These are phyloP conservation scores for Serranus cabrilla DNA, from an alignment of 2,797 vertebrate genomes.

Conservation along the genomic window DNA sequence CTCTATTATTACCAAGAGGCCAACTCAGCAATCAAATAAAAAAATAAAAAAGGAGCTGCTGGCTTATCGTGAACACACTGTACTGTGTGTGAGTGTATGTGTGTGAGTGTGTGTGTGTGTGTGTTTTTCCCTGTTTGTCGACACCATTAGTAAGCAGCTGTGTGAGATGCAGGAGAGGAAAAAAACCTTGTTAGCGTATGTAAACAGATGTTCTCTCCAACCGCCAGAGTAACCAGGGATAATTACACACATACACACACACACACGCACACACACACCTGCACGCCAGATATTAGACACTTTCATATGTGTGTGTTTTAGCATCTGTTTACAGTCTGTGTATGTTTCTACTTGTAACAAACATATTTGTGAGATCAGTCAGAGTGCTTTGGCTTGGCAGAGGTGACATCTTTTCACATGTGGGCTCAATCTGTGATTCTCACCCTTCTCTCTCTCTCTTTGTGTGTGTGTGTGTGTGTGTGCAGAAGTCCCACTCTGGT, in stretches of 20 bases:
- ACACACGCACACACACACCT: constrained; percentile 63
- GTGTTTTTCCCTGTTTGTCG: constrained; percentile 77
- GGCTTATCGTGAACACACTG: constrained; percentile 38
- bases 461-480: constrained; percentile 38
- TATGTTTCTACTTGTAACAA: constrained; percentile 65
- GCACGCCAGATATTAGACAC: constrained; percentile 71
- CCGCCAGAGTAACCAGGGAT: constrained; percentile 71
- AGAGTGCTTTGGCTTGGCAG: constrained; percentile 58
- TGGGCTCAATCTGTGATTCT: constrained; percentile 62
- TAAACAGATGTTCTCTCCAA: constrained; percentile 83
- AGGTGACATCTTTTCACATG: constrained; percentile 62
- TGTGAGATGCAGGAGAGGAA: constrained; percentile 75
- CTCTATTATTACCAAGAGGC: constrained; percentile 74
- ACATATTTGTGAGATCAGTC: constrained; percentile 66
- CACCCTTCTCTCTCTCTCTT: neutral
- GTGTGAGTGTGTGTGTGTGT: constrained; percentile 51
- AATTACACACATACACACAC: constrained; percentile 65
- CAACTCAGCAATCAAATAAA: constrained; percentile 63
- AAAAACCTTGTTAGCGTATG: constrained; percentile 79
- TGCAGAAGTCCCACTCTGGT: constrained; percentile 97
- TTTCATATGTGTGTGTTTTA: constrained; percentile 59
- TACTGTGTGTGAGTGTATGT: constrained; percentile 28
- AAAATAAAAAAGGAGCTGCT: constrained; percentile 35
- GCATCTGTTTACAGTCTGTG: constrained; percentile 78
- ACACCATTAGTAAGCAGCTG: constrained; percentile 82